These are phyloP conservation scores for Halcyon chelicuti DNA, from an alignment of 2,797 vertebrate genomes.

Conservation along the genomic window DNA sequence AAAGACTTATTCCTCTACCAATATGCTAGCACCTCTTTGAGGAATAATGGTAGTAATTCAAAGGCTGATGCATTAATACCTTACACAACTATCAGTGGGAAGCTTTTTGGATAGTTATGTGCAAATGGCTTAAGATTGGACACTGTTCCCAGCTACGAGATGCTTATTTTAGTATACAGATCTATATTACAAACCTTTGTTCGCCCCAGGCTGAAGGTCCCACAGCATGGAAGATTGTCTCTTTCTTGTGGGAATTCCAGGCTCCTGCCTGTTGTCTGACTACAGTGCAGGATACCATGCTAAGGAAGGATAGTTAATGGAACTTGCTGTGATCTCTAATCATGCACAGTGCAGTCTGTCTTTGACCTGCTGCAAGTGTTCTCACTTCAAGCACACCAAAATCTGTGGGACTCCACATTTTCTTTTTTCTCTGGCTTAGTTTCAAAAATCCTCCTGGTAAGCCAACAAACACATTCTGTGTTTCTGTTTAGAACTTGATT, in stretches of 20 bases:
- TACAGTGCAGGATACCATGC: not conserved
- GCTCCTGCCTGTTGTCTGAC: not conserved
- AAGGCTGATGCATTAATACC: not conserved
- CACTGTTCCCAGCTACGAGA: not conserved
- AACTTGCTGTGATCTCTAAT: not conserved
- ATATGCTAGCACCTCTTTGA: not conserved
- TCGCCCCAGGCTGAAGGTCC: not conserved
- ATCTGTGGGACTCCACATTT: not conserved
- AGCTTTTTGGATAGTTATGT: not conserved
- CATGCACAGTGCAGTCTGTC: not conserved
- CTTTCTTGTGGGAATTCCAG: not conserved
- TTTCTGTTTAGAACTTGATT: not conserved
- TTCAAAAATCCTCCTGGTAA: not conserved
- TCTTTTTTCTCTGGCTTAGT: not conserved
- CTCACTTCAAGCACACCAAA: not conserved
- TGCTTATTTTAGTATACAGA: not conserved
- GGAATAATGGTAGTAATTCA: not conserved
- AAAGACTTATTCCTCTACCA: not conserved
- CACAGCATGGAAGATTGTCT: not conserved
- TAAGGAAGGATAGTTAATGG: not conserved
- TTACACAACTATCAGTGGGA: not conserved
- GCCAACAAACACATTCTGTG: not conserved
- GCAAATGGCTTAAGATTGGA: not conserved
- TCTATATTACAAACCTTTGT: not conserved
- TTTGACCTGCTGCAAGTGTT: not conserved